A percentile compares a stretch with the other conserved stretches of the same genome.
Conservation (phyloP, 1,140 invertebrate species). For the Magallana gigas region DNA sequence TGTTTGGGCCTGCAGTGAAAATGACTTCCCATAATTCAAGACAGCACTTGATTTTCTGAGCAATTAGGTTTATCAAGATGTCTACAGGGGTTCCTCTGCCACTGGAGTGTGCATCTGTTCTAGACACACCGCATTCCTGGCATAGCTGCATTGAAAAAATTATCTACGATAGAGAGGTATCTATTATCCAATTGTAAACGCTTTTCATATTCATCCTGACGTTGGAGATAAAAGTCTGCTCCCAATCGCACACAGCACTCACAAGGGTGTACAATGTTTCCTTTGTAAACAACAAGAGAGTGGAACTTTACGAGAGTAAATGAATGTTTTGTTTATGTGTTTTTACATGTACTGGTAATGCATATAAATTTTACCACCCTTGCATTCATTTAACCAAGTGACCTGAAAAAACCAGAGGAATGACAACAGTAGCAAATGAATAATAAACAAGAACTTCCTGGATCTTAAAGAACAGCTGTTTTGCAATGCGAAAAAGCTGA, state of each 20-base stretch:
- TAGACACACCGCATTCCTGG: slow-evolving; percentile 8
- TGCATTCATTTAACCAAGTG: not conserved
- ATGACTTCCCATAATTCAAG: slow-evolving; percentile 36
- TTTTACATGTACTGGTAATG: too few relatives aligned
- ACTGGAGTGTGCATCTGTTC: slow-evolving; percentile 22
- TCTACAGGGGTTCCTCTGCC: slow-evolving; percentile 10
- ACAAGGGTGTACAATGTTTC: slow-evolving; percentile 5
- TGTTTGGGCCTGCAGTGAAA: slow-evolving; percentile 1
- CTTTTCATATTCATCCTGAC: not conserved
- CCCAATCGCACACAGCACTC: too few relatives aligned
- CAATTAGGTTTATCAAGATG: slow-evolving; percentile 36
- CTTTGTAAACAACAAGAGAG: not conserved
- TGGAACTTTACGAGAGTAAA: too few relatives aligned
- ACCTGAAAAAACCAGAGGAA: not conserved
- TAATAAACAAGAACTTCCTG: too few relatives aligned
- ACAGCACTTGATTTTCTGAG: slow-evolving; percentile 35
- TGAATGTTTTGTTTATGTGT: too few relatives aligned
- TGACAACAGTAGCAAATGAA: too few relatives aligned
- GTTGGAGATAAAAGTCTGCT: not conserved
- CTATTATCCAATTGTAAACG: slow-evolving; percentile 27
- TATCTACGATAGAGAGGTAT: not conserved
- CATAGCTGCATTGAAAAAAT: slow-evolving; percentile 1
- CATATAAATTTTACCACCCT: too few relatives aligned
- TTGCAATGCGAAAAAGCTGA: too few relatives aligned
- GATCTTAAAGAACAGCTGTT: too few relatives aligned